phyloP scores from a whole-genome alignment of 2,113 vertebrate species.

The Coregonus clupeaformis region DNA sequence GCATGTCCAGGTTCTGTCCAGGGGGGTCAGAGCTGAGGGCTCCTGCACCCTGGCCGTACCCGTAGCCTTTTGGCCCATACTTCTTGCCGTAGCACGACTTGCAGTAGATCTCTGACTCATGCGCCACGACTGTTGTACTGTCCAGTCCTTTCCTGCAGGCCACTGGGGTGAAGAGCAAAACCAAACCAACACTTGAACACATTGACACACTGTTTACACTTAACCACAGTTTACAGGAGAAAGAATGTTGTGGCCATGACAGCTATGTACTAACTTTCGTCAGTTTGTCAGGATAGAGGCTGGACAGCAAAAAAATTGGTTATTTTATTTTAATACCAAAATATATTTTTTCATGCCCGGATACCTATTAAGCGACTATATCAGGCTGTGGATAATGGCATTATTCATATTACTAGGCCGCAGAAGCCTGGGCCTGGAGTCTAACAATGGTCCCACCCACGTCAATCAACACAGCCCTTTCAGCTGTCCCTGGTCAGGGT shows the following conservation, averaged over 20 bases:
- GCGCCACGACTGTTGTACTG: constrained; percentile 89
- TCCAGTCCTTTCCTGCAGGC: constrained; percentile 91
- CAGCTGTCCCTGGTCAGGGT: constrained; percentile 42
- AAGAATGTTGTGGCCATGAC: neutral
- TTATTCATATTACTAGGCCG: neutral
- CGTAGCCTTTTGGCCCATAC: constrained; percentile 91
- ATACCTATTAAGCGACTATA: neutral
- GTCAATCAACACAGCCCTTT: constrained; percentile 47
- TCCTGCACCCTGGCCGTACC: constrained; percentile 88
- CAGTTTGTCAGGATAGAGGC: neutral
- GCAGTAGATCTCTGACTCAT: constrained; percentile 94
- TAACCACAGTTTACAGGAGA: neutral
- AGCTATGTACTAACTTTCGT: neutral
- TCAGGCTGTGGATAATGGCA: neutral
- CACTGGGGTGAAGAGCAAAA: constrained; percentile 70
- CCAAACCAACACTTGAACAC: neutral
- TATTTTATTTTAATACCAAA: too few relatives aligned
- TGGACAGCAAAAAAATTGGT: too few relatives aligned
- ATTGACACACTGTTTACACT: constrained; percentile 26
- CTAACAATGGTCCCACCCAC: constrained; percentile 10
- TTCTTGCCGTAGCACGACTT: constrained; percentile 92
- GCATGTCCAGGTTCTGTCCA: constrained; percentile 68
- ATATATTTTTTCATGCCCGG: too few relatives aligned
- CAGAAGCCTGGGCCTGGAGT: neutral
- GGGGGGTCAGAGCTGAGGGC: constrained; percentile 88